These are phyloP conservation scores for Mus musculus DNA, from an alignment of 2,113 vertebrate genomes.

Conservation along the genomic window DNA sequence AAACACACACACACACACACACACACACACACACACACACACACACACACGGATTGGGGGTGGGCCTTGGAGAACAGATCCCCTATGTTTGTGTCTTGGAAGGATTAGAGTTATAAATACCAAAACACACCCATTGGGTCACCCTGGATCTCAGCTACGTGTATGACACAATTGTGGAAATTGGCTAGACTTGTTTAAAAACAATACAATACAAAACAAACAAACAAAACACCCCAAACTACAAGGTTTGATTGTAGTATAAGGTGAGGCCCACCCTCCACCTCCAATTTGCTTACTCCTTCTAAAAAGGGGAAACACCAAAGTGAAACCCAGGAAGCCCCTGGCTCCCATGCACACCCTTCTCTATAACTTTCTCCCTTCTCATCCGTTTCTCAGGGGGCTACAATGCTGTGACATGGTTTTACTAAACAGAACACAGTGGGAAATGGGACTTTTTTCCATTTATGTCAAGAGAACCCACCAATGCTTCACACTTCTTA, in stretches of 20 bases:
- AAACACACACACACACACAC: background rate
- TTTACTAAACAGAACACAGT: background rate
- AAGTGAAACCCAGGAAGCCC: background rate
- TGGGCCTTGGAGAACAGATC: background rate
- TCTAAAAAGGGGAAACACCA: background rate
- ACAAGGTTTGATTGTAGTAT: background rate
- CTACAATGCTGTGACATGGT: fast-evolving
- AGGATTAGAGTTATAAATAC: conserved; percentile 25
- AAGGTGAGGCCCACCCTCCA: background rate
- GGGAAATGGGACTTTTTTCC: background rate
- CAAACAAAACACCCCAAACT: background rate
- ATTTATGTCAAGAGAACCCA: background rate
- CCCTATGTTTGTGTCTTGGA: conserved; percentile 61
- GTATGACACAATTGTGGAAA: background rate
- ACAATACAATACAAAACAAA: background rate
- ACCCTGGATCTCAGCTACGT: background rate
- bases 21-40: background rate
- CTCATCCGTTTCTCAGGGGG: fast-evolving
- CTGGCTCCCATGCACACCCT: fast-evolving
- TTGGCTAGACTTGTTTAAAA: conserved; percentile 28
- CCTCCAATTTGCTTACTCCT: background rate
- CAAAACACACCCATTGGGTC: background rate
- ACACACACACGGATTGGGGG: background rate
- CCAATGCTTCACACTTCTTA: background rate
- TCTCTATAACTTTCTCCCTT: background rate